Percentiles rank a stretch among this genome's conserved stretches.
These are phyloP conservation scores for Callionymus lyra DNA, from an alignment of 2,113 vertebrate genomes.

Conservation along the genomic window DNA sequence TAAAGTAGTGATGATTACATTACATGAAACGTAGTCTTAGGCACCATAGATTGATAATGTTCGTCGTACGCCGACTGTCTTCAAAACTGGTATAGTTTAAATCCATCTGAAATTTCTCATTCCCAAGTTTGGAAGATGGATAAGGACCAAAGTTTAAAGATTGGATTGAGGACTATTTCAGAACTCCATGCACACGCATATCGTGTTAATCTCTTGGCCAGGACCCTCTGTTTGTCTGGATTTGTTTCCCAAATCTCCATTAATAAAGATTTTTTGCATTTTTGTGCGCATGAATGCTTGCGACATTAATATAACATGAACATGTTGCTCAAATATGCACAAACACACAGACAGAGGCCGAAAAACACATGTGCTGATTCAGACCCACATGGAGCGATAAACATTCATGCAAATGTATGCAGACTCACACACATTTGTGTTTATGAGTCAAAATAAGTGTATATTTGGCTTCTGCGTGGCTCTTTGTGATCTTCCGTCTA, in stretches of 20 bases:
- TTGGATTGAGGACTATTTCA: too few species aligned
- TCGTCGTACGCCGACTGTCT: too few species aligned
- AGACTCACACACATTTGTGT: conserved; percentile 31
- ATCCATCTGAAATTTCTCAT: too few species aligned
- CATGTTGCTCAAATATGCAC: conserved; percentile 4
- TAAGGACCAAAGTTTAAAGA: too few species aligned
- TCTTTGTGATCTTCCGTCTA: conserved; percentile 22
- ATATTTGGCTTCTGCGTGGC: conserved; percentile 19
- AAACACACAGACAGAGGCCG: conserved; percentile 2
- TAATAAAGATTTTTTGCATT: neutral
- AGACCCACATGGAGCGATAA: neutral
- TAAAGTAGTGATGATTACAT: too few species aligned
- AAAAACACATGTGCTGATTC: neutral
- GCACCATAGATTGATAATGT: too few species aligned
- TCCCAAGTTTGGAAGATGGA: too few species aligned
- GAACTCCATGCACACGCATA: too few species aligned
- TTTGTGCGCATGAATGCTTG: neutral
- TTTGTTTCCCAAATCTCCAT: neutral
- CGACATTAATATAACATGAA: conserved; percentile 2
- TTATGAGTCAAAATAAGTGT: neutral
- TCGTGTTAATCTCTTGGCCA: too few species aligned
- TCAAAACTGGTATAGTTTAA: too few species aligned
- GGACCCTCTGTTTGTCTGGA: too few species aligned
- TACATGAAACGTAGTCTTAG: too few species aligned
- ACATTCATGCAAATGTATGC: conserved; percentile 35